Evolutionary conservation across 2,113 vertebrate genomes (phyloP).

Genomic region (Excalfactoria chinensis): DNA sequence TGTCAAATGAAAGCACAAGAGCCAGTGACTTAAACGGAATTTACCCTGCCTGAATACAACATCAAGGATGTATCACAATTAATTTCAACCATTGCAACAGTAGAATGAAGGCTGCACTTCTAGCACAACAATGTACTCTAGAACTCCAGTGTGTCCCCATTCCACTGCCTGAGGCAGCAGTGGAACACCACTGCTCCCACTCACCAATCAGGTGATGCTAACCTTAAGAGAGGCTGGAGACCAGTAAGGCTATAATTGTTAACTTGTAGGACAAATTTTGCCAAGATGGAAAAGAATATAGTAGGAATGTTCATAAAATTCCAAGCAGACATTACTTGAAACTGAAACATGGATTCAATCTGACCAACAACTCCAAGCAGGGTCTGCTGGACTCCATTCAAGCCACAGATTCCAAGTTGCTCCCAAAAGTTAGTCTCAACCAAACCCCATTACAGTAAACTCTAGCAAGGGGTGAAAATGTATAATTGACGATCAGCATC

Average conservation of each 20-base stretch:
- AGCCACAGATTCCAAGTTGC: background rate
- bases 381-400: background rate
- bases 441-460: background rate
- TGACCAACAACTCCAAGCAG: background rate
- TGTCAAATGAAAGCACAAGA: background rate
- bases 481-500: conserved; percentile 51
- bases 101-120: background rate
- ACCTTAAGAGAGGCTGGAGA: background rate
- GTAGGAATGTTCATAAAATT: accelerated
- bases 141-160: accelerated
- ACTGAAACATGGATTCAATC: background rate
- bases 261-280: background rate
- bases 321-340: background rate
- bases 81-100: background rate
- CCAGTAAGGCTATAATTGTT: background rate
- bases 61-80: background rate
- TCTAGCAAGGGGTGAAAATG: conserved; percentile 36
- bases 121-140: background rate
- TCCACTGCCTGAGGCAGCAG: background rate
- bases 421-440: conserved; percentile 14
- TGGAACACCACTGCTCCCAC: background rate
- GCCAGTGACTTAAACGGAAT: background rate
- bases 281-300: background rate
- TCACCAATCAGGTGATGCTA: background rate
- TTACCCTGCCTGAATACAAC: background rate